A percentile compares a stretch with the other conserved stretches of the same genome.
Conservation (phyloP, 2,797 vertebrate genomes). For the Danio aesculapii region DNA sequence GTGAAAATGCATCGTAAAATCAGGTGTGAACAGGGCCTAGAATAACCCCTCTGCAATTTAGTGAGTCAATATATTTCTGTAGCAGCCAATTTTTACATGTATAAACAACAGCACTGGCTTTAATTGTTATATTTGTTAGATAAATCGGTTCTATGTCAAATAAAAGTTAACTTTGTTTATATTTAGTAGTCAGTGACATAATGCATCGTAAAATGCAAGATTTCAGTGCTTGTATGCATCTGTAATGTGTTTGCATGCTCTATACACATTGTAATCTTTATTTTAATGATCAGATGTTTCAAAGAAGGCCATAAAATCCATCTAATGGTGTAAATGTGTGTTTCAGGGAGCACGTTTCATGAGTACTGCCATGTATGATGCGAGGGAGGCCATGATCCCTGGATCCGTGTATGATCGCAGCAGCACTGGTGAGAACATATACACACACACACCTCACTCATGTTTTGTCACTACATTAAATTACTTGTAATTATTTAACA, state of each 20-base stretch:
- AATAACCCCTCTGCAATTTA: too few relatives aligned
- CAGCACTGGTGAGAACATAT: constrained; percentile 83
- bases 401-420: constrained; percentile 97
- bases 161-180: too few relatives aligned
- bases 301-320: too few relatives aligned
- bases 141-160: too few relatives aligned
- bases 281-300: not conserved
- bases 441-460: not conserved
- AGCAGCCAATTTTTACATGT: too few relatives aligned
- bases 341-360: constrained; percentile 95
- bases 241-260: too few relatives aligned
- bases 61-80: too few relatives aligned
- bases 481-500: not conserved
- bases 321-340: not conserved
- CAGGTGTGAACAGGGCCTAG: too few relatives aligned
- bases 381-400: constrained; percentile 96
- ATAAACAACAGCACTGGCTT: too few relatives aligned
- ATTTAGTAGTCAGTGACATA: not conserved
- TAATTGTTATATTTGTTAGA: too few relatives aligned
- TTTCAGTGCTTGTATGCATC: not conserved
- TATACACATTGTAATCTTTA: too few relatives aligned
- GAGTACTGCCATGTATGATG: constrained; percentile 99
- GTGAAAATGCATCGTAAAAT: too few relatives aligned
- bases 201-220: not conserved
- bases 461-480: not conserved